A percentile compares a stretch with the other conserved stretches of the same genome.
These are phyloP conservation scores for Cinclus cinclus DNA, from an alignment of 2,113 vertebrate species.

Conservation along the genomic window DNA sequence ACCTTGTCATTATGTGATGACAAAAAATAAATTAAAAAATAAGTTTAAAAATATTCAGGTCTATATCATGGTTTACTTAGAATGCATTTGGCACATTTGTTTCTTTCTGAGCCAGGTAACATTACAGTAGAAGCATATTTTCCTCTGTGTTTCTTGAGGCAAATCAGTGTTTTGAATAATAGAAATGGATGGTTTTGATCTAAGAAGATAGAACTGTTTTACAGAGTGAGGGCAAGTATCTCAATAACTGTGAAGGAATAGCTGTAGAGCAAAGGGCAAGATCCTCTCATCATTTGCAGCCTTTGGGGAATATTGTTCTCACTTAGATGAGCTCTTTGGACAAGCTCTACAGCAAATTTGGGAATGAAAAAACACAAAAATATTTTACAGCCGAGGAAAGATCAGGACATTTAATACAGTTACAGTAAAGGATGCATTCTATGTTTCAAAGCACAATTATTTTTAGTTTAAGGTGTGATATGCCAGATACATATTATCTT, in stretches of 20 bases:
- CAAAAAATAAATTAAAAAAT: not conserved
- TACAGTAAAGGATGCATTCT: constrained; percentile 1
- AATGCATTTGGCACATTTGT: not conserved
- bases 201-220: constrained; percentile 27
- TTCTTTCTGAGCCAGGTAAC: not conserved
- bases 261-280: constrained; percentile 32
- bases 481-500: not conserved
- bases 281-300: constrained; percentile 21
- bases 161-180: constrained; percentile 11
- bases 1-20: not conserved
- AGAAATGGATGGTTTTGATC: constrained; percentile 24
- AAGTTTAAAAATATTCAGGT: rapidly evolving
- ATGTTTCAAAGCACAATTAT: not conserved
- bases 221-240: not conserved
- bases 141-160: not conserved
- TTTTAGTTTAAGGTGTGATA: not conserved
- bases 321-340: constrained; percentile 36
- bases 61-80: not conserved
- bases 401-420: not conserved
- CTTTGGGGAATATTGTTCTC: constrained; percentile 27
- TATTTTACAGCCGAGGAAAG: constrained; percentile 21
- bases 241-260: constrained; percentile 40
- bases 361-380: constrained; percentile 22
- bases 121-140: not conserved
- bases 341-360: constrained; percentile 12